Percentiles rank a stretch among this genome's conserved stretches.
Evolutionary conservation across 2,113 vertebrate genomes (phyloP).

Genomic region (Alectura lathami): DNA sequence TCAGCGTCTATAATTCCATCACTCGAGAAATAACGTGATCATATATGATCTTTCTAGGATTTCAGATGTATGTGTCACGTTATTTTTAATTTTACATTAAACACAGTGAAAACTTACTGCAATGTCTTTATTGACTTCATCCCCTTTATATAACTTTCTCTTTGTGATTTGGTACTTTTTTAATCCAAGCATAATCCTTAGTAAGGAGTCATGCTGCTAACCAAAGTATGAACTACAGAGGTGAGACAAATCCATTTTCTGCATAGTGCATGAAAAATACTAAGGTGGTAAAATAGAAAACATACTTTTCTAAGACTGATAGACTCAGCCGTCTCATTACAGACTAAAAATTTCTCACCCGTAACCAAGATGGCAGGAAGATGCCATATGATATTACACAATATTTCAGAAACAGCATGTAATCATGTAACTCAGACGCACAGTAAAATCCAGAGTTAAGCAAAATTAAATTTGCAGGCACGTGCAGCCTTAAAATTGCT

Average conservation of each 20-base stretch:
- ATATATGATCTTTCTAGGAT: slow-evolving; percentile 5
- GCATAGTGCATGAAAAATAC: background rate
- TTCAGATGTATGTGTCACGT: background rate
- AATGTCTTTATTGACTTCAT: background rate
- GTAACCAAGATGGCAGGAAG: slow-evolving; percentile 16
- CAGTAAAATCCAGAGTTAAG: background rate
- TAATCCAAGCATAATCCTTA: background rate
- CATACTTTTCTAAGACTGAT: background rate
- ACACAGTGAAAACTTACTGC: background rate
- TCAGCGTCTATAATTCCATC: slow-evolving; percentile 32
- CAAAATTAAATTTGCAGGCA: slow-evolving; percentile 13
- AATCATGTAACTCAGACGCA: background rate
- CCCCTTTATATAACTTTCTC: background rate
- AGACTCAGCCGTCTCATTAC: background rate
- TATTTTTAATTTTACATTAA: slow-evolving; percentile 2
- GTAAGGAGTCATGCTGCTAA: background rate
- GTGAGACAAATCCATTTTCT: slow-evolving; percentile 35
- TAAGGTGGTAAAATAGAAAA: slow-evolving; percentile 5
- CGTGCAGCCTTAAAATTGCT: background rate
- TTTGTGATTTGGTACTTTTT: background rate
- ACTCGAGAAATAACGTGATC: slow-evolving; percentile 12
- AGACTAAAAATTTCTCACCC: background rate
- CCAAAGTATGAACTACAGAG: background rate
- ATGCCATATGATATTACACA: background rate
- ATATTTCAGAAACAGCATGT: slow-evolving; percentile 32